Conservation (phyloP, 1,140 invertebrate species). For the Homarus americanus region DNA sequence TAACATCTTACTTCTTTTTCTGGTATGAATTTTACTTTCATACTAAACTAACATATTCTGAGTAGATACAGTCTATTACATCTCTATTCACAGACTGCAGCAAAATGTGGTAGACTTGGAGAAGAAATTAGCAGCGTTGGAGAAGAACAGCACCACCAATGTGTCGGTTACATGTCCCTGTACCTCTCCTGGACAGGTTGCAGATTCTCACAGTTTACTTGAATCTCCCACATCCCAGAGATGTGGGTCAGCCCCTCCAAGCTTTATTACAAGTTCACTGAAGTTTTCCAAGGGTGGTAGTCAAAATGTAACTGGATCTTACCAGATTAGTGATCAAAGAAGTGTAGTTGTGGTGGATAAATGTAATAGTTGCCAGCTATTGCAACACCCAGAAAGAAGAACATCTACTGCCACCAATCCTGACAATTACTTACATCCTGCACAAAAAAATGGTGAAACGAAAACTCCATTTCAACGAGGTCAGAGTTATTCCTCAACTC, state of each 20-base stretch:
- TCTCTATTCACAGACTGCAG: conserved; percentile 14
- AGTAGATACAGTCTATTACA: no score
- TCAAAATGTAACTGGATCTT: neutral
- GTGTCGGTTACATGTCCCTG: neutral
- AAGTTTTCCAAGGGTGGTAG: neutral
- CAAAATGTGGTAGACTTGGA: conserved; percentile 25
- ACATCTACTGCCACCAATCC: neutral
- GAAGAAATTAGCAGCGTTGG: neutral
- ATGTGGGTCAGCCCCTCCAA: conserved; percentile 48
- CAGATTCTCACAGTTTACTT: conserved; percentile 14
- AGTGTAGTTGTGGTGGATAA: neutral
- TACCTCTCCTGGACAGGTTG: neutral
- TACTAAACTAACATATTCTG: no score
- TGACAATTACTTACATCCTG: neutral
- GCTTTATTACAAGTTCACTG: neutral
- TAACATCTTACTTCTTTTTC: no score
- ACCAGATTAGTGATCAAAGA: conserved; percentile 13
- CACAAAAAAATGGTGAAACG: neutral
- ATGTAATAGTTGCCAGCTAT: neutral
- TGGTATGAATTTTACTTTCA: no score
- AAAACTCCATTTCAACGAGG: conserved; percentile 7
- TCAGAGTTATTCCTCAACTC: conserved; percentile 18
- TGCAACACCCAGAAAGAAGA: neutral
- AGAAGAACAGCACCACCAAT: neutral
- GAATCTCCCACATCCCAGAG: conserved; percentile 46